Conservation (phyloP, 2,888 invertebrate genomes). For the Ptychoptera contaminata region DNA sequence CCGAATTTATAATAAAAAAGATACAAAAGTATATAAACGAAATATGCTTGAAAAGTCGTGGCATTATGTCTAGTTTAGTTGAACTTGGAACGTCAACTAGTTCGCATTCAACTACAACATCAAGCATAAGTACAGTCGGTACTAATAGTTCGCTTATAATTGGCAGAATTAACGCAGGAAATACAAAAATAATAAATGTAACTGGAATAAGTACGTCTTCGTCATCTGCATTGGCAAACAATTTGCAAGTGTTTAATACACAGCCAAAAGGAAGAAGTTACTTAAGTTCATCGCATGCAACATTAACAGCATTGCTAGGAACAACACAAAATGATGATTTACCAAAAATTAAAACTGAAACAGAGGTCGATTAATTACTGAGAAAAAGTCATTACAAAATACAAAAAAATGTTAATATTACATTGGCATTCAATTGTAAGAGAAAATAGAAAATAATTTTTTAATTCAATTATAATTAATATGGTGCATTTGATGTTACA, state of each 20-base stretch:
- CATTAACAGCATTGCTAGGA: slow-evolving; percentile 24
- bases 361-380: not conserved
- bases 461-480: too few species aligned
- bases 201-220: slow-evolving; percentile 8
- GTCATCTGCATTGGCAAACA: slow-evolving; percentile 7
- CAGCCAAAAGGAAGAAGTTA: slow-evolving; percentile 18
- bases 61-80: slow-evolving; percentile 19
- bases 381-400: too few species aligned
- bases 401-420: too few species aligned
- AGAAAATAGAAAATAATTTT: too few species aligned
- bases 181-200: slow-evolving; percentile 13
- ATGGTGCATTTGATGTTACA: too few species aligned
- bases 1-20: slow-evolving; percentile 43
- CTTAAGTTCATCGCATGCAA: slow-evolving; percentile 29
- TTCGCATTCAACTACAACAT: slow-evolving; percentile 17
- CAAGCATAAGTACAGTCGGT: not conserved
- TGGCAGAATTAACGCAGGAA: slow-evolving; percentile 23
- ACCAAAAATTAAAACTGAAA: not conserved
- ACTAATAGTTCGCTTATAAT: not conserved
- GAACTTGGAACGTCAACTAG: slow-evolving; percentile 11
- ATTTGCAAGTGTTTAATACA: not conserved
- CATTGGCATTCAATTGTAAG: too few species aligned
- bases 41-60: slow-evolving; percentile 28
- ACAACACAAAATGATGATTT: slow-evolving; percentile 17
- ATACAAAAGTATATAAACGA: slow-evolving; percentile 34